Percentiles rank a stretch among this genome's conserved stretches.
Evolutionary conservation across 1,140 invertebrate species (phyloP).

Genomic region (Polypedilum pembai): DNA sequence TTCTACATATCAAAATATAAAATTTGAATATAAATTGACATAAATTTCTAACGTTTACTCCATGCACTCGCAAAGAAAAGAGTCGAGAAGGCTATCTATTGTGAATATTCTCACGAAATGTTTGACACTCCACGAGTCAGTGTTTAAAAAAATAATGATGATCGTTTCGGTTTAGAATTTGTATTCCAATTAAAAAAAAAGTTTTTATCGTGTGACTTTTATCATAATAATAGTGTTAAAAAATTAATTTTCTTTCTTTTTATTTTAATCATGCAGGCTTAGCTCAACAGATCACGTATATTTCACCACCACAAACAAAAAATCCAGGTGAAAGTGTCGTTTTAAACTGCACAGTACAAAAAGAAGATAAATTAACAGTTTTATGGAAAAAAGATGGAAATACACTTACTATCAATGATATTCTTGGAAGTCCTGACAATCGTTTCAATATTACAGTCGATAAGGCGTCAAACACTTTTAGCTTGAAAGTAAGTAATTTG

Average conservation of each 20-base stretch:
- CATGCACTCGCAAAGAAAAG: slow-evolving; percentile 5
- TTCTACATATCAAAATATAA: neutral
- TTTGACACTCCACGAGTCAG: no score
- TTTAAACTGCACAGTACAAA: neutral
- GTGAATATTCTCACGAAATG: neutral
- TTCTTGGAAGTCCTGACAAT: neutral
- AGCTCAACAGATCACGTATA: neutral
- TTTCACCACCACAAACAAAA: slow-evolving; percentile 8
- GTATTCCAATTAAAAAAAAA: slow-evolving; percentile 14
- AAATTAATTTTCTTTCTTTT: neutral
- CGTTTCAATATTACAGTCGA: neutral
- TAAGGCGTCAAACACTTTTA: neutral
- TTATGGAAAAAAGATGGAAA: neutral
- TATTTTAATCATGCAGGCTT: neutral
- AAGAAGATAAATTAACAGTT: neutral
- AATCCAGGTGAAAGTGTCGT: neutral
- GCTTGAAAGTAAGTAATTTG: slow-evolving; percentile 8
- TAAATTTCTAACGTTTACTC: slow-evolving; percentile 1
- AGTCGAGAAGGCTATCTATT: neutral
- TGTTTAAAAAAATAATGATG: neutral
- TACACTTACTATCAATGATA: neutral
- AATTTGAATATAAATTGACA: slow-evolving; percentile 19
- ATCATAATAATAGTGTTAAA: neutral
- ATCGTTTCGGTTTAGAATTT: neutral
- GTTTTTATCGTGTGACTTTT: slow-evolving; percentile 1